Base-by-base conservation (phyloP, 1,140 invertebrate species). In the Drosophila parabipectinata region DNA sequence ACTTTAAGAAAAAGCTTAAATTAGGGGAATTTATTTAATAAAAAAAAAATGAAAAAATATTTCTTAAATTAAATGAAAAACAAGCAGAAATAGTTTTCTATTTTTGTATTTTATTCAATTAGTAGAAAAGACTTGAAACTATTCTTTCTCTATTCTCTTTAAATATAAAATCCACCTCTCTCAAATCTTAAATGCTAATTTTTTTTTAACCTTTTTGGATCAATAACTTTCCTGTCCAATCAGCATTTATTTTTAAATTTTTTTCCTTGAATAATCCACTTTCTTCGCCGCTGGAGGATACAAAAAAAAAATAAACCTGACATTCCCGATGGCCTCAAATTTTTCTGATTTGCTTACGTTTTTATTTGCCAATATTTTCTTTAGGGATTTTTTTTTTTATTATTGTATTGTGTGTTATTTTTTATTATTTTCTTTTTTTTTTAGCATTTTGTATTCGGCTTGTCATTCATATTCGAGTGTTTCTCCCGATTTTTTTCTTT, bases 381-480 rank as follows among this genome's bases (percentile, higher is more conserved):
- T n/a, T 10, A 12, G 10, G n/a, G 9, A 55, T n/a, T n/a, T 24
- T 45, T 18, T 18, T 51, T 50, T 50, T 48, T 72, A n/a, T 59
- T 50, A 28, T 56, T 15, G 72, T 63, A 63, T 67, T 63, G 63
- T 63, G 63, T 74, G 37, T 48, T 30, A 66, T 66, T 7, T 28
- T 32, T 32, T 52, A 75, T 72, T 52, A 71, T 71, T 71, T 63
- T 59, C 14, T 15, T 18, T 51, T 48, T 50, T 48, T 72, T 26
- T 60, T 51, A 24, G 57, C 26, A 74, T 63, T 67, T 67, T 64
- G 59, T 73, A 73, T 73, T 75, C 61, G 41, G 50, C 57, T 73
- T 73, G 59, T 54, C 59, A 79, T 69, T 79, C 82, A 87, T 87
- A 87, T 87, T 87, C 78, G 77, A 87, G 59, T 37, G 61, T 30